Percentiles rank a stretch among this genome's conserved stretches.
These are phyloP conservation scores for Prenolepis imparis DNA, from an alignment of 2,888 invertebrate species.

Conservation along the genomic window DNA sequence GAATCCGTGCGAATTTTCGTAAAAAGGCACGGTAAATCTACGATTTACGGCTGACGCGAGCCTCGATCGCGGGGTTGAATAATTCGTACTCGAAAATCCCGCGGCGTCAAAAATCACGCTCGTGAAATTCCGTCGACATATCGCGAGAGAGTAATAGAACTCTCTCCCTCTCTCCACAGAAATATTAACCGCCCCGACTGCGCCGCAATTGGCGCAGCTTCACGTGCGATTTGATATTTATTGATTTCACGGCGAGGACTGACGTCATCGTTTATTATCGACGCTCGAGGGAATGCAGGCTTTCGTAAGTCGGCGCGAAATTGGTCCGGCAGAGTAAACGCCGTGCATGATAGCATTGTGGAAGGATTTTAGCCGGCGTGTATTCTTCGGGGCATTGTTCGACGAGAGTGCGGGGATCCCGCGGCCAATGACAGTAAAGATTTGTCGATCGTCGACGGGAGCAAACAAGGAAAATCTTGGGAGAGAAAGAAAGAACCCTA, in stretches of 20 bases:
- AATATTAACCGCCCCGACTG: conserved; percentile 53
- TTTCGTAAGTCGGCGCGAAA: conserved; percentile 50
- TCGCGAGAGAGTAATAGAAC: conserved; percentile 47
- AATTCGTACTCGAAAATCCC: conserved; percentile 48
- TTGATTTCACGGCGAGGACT: conserved; percentile 44
- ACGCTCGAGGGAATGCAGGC: conserved; percentile 49
- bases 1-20: conserved; percentile 30
- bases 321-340: conserved; percentile 46
- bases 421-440: not conserved
- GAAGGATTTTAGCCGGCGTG: conserved; percentile 34
- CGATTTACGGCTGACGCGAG: conserved; percentile 28
- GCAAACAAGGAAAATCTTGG: not conserved
- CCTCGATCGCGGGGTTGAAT: conserved; percentile 38
- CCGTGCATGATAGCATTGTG: conserved; percentile 28
- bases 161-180: conserved; percentile 1
- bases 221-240: conserved; percentile 56
- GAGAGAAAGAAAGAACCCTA: not conserved
- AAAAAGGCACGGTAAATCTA: conserved; percentile 33
- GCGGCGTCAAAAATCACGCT: conserved; percentile 49
- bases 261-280: conserved; percentile 56
- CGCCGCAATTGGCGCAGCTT: conserved; percentile 51
- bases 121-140: conserved; percentile 46
- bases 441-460: conserved; percentile 15
- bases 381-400: conserved; percentile 40
- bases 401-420: conserved; percentile 25